These are phyloP conservation scores for Calameuta pallipes DNA, from an alignment of 2,888 invertebrate species.

Conservation along the genomic window DNA sequence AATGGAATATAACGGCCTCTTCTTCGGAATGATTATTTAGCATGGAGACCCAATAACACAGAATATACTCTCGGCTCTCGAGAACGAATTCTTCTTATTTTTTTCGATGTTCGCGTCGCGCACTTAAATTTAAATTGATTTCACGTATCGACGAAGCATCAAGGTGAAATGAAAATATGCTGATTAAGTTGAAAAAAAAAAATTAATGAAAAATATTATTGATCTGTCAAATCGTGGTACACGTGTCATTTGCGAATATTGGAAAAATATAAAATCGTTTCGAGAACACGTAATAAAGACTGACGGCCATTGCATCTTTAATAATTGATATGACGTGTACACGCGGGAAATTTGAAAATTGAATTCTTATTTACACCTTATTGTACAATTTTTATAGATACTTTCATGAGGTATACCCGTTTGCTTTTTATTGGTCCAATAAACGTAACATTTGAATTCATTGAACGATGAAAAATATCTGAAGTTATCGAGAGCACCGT, in stretches of 20 bases:
- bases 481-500: neutral
- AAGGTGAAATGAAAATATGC: neutral
- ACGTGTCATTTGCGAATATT: neutral
- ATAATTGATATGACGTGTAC: neutral
- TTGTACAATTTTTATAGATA: neutral
- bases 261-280: too few species aligned
- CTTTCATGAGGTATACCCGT: neutral
- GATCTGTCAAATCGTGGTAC: neutral
- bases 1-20: slow-evolving; percentile 39
- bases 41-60: slow-evolving; percentile 43
- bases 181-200: neutral
- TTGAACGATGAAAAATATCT: neutral
- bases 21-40: slow-evolving; percentile 43
- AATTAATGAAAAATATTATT: neutral
- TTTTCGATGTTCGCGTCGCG: neutral
- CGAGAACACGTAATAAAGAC: neutral
- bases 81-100: neutral
- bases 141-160: neutral
- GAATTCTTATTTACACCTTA: neutral
- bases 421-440: neutral
- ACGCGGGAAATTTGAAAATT: neutral
- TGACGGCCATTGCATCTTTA: neutral
- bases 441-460: neutral
- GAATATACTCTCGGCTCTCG: neutral
- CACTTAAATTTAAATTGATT: neutral